A percentile compares a stretch with the other conserved stretches of the same genome.
phyloP scores from a whole-genome alignment of 2,797 vertebrate species.

The Thunnus albacares region DNA sequence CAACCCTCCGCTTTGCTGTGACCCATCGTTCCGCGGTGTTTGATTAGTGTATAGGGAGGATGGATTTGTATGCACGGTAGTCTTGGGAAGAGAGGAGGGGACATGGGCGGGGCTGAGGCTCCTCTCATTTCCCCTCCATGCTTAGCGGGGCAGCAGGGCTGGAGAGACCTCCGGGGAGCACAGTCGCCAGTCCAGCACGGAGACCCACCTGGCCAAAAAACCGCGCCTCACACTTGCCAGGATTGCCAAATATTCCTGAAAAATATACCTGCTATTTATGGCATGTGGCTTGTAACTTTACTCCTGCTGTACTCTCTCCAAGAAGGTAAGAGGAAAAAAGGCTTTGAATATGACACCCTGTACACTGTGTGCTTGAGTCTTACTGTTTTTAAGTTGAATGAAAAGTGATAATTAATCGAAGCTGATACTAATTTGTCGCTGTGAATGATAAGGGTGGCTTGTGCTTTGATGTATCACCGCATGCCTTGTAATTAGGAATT shows the following conservation, averaged over 20 bases:
- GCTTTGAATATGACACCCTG: conserved; percentile 32
- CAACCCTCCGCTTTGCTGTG: conserved; percentile 41
- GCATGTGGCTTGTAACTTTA: conserved; percentile 98
- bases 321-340: conserved; percentile 88
- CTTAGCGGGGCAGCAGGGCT: conserved; percentile 85
- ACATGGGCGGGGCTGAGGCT: conserved; percentile 85
- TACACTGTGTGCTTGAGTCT: conserved; percentile 14
- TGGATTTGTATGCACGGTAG: conserved; percentile 84
- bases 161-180: conserved; percentile 86
- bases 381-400: conserved; percentile 54
- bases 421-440: not conserved
- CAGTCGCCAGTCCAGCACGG: conserved; percentile 86
- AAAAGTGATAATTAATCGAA: conserved; percentile 55
- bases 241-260: conserved; percentile 91
- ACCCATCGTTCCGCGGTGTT: conserved; percentile 61
- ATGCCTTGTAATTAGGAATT: conserved; percentile 46
- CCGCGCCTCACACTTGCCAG: conserved; percentile 84
- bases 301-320: conserved; percentile 95
- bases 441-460: conserved; percentile 7
- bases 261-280: conserved; percentile 94
- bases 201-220: conserved; percentile 87
- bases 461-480: conserved; percentile 53
- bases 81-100: conserved; percentile 82
- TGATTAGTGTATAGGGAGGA: conserved; percentile 64
- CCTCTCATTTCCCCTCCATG: conserved; percentile 82